A percentile compares a stretch with the other conserved stretches of the same genome.
phyloP scores from a whole-genome alignment of 1,140 invertebrate species.

The Aphaenogaster rudis region DNA sequence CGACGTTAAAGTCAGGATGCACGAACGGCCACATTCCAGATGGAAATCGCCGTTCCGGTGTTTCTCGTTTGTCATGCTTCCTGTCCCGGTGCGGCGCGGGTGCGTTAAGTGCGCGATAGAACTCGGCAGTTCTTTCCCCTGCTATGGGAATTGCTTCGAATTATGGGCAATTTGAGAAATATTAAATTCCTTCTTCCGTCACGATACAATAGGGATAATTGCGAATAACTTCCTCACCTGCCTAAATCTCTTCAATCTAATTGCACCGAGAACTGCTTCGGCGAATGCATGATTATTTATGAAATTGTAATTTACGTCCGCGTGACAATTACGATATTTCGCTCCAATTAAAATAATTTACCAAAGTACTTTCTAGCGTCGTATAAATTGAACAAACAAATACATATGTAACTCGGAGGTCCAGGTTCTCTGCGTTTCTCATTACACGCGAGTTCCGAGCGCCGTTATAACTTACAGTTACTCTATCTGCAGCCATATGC shows the following conservation, averaged over 20 bases:
- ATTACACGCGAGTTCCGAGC: constrained; percentile 18
- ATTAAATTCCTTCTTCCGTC: constrained; percentile 24
- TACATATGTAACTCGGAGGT: background rate
- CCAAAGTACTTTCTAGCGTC: background rate
- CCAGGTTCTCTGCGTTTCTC: constrained; percentile 6
- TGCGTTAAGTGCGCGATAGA: constrained; percentile 34
- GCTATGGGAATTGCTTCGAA: constrained; percentile 40
- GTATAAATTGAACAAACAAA: constrained; percentile 8
- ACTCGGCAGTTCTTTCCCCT: background rate
- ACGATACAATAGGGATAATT: background rate
- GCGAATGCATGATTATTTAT: background rate
- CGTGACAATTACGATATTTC: background rate
- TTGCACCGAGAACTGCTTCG: background rate
- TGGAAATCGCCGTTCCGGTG: constrained; percentile 60
- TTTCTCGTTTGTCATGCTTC: constrained; percentile 65
- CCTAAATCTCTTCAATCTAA: background rate
- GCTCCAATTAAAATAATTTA: constrained; percentile 6
- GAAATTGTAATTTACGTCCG: constrained; percentile 23
- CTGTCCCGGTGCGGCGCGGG: constrained; percentile 30
- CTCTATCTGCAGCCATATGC: background rate
- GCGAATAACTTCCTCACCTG: background rate
- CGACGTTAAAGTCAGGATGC: constrained; percentile 58
- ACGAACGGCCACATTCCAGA: constrained; percentile 58
- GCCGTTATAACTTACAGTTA: constrained; percentile 36
- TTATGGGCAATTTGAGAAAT: constrained; percentile 31